Evolutionary conservation across 2,797 vertebrate genomes (phyloP), one percentile per base, ranked within the genome.

Genomic region (Morus bassanus): DNA sequence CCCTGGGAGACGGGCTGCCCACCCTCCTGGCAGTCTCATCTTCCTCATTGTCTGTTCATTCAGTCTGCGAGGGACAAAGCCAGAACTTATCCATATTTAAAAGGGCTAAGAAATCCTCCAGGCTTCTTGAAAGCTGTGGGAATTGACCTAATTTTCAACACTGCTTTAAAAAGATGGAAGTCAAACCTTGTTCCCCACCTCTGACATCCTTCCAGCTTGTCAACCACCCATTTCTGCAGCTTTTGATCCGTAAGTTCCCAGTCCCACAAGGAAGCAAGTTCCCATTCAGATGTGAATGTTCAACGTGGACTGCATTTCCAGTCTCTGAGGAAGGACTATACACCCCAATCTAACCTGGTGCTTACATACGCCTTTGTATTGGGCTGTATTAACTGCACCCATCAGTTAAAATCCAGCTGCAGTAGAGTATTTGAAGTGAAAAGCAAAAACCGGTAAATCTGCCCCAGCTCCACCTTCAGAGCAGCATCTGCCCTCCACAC

Each of bases 391-490:
- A 21, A 8, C 16, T 16, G 27, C 60, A 11, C 8, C 33, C 46
- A 4, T 1, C 13, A 0, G 4, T 14, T 15, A 16, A 59, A 69
- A 48, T 8, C 33, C 77, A 37, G 28, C 56, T 25, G 30, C 43
- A 2, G 14, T 1, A 5, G 17, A 23, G 19, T 4, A 31, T 11
- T 3, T 56, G 63, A 78, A 35, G 23, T 1, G 10, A 51, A 68
- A 56, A 3, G 2, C 45, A 23, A 7, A n/a, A 27, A 16, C 8
- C 0, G 1, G 3, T 3, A 5, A 13, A 61, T 45, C 56, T 33
- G 54, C 30, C 43, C 13, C 59, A 24, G 21, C 33, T 69, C 46
- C 30, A 13, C 70, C 28, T 60, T 59, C 59, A 21, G 65, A 53
- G 48, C 28, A 48, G 28, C 4, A 19, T 12, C 69, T 45, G 35